Conservation (phyloP, 2,113 vertebrate genomes). For the Daphoenositta chrysoptera region DNA sequence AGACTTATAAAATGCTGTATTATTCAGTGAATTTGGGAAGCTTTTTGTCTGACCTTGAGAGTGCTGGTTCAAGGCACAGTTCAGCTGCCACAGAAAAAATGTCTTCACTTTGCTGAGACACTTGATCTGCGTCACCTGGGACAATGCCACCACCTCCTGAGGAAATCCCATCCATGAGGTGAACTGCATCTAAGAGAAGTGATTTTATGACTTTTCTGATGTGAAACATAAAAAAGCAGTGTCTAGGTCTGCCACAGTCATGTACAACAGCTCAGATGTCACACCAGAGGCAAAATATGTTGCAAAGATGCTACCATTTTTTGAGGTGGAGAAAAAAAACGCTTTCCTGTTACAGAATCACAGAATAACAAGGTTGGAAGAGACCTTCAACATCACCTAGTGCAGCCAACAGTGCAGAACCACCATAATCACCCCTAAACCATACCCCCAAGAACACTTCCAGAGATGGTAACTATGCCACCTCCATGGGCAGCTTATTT, state of each 20-base stretch:
- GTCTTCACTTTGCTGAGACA: neutral
- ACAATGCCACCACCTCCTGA: neutral
- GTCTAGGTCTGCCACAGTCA: neutral
- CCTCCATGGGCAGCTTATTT: neutral
- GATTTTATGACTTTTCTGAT: neutral
- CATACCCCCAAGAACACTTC: neutral
- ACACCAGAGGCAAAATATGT: neutral
- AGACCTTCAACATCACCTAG: neutral
- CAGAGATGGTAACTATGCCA: neutral
- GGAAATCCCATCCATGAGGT: neutral
- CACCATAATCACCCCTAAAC: neutral
- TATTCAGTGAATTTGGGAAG: neutral
- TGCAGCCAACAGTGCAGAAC: neutral
- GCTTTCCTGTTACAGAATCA: neutral
- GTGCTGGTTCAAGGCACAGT: neutral
- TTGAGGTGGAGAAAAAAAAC: neutral
- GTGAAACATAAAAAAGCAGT: neutral
- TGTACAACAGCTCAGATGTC: neutral
- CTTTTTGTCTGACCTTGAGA: neutral
- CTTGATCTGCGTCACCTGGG: neutral
- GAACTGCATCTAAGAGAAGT: neutral
- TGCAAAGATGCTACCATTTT: neutral
- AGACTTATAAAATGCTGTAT: neutral
- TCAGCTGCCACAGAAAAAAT: neutral
- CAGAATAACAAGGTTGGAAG: neutral